A percentile compares a stretch with the other conserved stretches of the same genome.
Evolutionary conservation across 2,113 vertebrate genomes (phyloP).

Genomic region (Edolisoma coerulescens): DNA sequence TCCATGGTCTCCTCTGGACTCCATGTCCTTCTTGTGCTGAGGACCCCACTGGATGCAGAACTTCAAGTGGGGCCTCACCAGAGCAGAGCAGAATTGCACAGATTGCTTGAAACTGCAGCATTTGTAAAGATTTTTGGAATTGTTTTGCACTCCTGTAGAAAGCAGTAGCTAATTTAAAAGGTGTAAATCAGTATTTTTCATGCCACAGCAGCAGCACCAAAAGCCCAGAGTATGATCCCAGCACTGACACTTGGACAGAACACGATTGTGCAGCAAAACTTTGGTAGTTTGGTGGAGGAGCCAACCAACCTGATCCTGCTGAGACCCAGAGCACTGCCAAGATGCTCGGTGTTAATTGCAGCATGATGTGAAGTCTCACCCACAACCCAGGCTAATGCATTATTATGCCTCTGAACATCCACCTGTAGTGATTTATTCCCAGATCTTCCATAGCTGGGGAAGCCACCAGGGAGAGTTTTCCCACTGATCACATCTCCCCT

Average conservation of each 20-base stretch:
- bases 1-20: not conserved
- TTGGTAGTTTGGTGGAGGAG: rapidly evolving
- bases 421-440: not conserved
- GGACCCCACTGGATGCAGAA: not conserved
- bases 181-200: not conserved
- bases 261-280: not conserved
- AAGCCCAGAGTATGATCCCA: not conserved
- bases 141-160: not conserved
- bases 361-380: rapidly evolving
- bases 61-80: not conserved
- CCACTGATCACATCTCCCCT: rapidly evolving
- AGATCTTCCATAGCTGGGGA: not conserved
- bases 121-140: not conserved
- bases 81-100: not conserved
- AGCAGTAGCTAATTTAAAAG: not conserved
- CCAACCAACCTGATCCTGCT: not conserved
- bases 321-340: not conserved
- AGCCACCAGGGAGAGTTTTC: not conserved
- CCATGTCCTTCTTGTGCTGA: not conserved
- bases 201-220: not conserved
- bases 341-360: not conserved
- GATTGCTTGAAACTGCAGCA: not conserved
- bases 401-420: rapidly evolving
- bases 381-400: rapidly evolving
- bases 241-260: not conserved